Conservation (phyloP, 2,113 vertebrate genomes). For the Campylomormyrus tamandua region DNA sequence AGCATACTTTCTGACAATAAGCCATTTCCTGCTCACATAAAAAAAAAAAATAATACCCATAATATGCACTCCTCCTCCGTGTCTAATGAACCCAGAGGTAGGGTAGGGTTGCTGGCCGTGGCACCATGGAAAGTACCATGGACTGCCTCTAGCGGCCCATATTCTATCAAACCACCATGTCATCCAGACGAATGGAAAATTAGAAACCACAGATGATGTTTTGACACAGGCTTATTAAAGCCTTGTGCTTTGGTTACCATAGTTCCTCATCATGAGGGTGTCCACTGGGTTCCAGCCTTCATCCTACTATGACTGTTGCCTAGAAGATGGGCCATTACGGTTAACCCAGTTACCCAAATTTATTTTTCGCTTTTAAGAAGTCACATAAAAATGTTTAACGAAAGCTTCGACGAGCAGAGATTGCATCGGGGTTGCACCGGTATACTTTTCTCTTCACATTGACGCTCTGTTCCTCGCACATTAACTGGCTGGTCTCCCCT, state of each 20-base stretch:
- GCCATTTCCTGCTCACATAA: not conserved
- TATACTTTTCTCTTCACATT: not conserved
- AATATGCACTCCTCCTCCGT: not conserved
- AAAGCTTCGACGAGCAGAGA: not conserved
- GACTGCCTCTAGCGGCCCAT: not conserved
- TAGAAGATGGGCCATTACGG: not conserved
- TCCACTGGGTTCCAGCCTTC: not conserved
- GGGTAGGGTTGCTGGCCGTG: not conserved
- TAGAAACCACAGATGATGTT: not conserved
- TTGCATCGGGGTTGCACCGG: not conserved
- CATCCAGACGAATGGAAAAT: not conserved
- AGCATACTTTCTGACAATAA: not conserved
- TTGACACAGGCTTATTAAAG: not conserved
- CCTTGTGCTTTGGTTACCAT: conserved; percentile 6
- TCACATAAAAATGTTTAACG: not conserved
- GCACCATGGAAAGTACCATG: not conserved
- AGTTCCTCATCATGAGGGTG: not conserved
- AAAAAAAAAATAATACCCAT: not conserved
- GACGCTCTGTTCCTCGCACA: not conserved
- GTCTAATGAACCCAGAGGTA: not conserved
- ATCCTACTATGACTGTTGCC: not conserved
- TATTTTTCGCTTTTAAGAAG: not conserved
- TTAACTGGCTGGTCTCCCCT: conserved; percentile 6
- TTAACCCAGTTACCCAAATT: too few relatives aligned
- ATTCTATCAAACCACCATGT: not conserved